Evolutionary conservation across 2,888 invertebrate genomes (phyloP), one percentile per base, ranked within the genome.

Genomic region (Miltochrista miniata): DNA sequence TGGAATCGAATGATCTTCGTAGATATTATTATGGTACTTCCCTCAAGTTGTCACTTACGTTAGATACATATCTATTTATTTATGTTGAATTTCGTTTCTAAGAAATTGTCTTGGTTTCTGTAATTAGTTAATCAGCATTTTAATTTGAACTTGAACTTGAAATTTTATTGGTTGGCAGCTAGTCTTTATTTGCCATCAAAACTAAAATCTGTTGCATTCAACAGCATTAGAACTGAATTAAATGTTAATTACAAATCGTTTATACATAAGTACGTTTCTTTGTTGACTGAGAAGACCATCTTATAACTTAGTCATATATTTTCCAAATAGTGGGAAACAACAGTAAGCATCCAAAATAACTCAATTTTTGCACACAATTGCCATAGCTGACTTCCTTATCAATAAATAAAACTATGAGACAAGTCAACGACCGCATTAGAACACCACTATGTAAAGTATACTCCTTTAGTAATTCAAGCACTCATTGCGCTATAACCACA

Each of bases 1-100:
- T 11, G 61, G 67, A 62, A 61, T 65, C 67, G 72, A 76, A 68
- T 68, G 69, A 67, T 70, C 72, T 71, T 72, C 66, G 67, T 64
- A 46, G 65, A 66, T 69, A 76, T 72, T 34, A 43, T 74, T 70
- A 73, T 70, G 65, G 61, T 54, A 55, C 54, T 59, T 60, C 56
- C 57, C 56, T 49, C 61, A 62, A 69, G 59, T 74, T 64, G 59
- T 52, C 61, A 59, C 61, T 68, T 71, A 70, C 60, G 18, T 5
- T 4, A 24, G 18, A 51, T 50, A 43, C 14, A 40, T 55, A 56
- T 47, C 51, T 42, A 56, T 63, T 57, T 57, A 57, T 43, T 18
- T 51, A 46, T 38, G 40, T 51, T 35, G 62, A 63, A 59, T 55
- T 59, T 65, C 50, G 44, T 54, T 52, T 56, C 62, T 46, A 45